These are phyloP conservation scores for Petrosia ficiformis DNA, from an alignment of 37 sponge, comb jelly and placozoan genomes.

Conservation along the genomic window DNA sequence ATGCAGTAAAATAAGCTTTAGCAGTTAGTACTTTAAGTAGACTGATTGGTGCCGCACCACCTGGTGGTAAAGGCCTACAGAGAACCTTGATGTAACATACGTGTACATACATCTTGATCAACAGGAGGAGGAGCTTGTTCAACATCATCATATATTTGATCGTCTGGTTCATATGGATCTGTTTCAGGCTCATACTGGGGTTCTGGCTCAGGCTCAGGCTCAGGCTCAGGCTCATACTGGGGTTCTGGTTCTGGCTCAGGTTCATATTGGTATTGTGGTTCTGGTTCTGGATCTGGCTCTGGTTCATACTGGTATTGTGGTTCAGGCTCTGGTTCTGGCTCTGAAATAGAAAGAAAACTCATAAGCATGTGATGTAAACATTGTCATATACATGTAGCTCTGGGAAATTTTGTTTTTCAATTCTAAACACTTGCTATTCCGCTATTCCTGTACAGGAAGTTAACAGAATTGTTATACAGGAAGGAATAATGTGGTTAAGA, in stretches of 20 bases:
- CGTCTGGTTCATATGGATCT: slow-evolving; percentile 14
- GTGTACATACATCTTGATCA: not conserved
- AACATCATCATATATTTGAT: slow-evolving; percentile 22
- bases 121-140: not conserved
- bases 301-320: slow-evolving; percentile 62
- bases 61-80: too few relatives aligned
- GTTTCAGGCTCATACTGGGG: slow-evolving; percentile 25
- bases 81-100: not conserved
- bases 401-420: not conserved
- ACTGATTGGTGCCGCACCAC: too few relatives aligned
- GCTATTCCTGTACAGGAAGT: too few relatives aligned
- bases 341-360: not conserved
- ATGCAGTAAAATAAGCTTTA: too few relatives aligned
- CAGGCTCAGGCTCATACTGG: slow-evolving; percentile 31
- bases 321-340: slow-evolving; percentile 18
- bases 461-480: too few relatives aligned
- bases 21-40: too few relatives aligned
- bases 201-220: slow-evolving; percentile 9
- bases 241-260: slow-evolving; percentile 34
- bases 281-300: slow-evolving; percentile 47
- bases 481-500: too few relatives aligned
- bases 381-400: too few relatives aligned
- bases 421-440: too few relatives aligned
- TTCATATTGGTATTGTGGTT: slow-evolving; percentile 17
- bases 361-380: too few relatives aligned